Conservation (phyloP, 2,888 invertebrate species). For the Miltochrista miniata region DNA sequence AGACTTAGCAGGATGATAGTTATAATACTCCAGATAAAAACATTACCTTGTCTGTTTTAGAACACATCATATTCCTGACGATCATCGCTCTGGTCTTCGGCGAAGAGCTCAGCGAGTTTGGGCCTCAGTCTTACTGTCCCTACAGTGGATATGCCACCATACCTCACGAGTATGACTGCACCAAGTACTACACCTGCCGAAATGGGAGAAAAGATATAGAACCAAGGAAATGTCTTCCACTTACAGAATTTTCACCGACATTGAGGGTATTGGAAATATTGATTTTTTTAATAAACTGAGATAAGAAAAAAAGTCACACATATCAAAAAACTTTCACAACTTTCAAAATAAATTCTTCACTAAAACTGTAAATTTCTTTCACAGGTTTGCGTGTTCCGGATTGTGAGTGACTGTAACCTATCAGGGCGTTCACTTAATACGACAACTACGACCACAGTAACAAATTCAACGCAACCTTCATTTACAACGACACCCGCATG, state of each 20-base stretch:
- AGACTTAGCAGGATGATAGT: neutral
- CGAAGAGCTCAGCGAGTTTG: neutral
- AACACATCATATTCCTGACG: neutral
- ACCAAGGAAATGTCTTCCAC: neutral
- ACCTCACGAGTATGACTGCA: slow-evolving; percentile 43
- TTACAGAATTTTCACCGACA: neutral
- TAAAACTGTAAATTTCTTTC: neutral
- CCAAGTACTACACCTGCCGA: slow-evolving; percentile 25
- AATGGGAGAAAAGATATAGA: neutral
- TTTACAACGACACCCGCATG: neutral
- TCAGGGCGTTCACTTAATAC: neutral
- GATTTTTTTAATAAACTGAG: neutral
- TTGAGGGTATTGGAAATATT: neutral
- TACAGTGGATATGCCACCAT: slow-evolving; percentile 12
- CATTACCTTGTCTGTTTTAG: neutral
- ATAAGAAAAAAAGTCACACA: too few relatives aligned
- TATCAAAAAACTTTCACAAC: too few relatives aligned
- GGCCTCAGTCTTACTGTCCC: neutral
- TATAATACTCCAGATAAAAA: neutral
- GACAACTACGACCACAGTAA: neutral
- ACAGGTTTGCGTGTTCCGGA: neutral
- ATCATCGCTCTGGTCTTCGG: neutral
- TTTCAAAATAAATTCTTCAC: too few relatives aligned
- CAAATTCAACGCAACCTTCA: neutral
- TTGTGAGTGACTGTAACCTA: neutral